phyloP scores from a whole-genome alignment of 1,140 invertebrate species.

The Ylistrum balloti region DNA sequence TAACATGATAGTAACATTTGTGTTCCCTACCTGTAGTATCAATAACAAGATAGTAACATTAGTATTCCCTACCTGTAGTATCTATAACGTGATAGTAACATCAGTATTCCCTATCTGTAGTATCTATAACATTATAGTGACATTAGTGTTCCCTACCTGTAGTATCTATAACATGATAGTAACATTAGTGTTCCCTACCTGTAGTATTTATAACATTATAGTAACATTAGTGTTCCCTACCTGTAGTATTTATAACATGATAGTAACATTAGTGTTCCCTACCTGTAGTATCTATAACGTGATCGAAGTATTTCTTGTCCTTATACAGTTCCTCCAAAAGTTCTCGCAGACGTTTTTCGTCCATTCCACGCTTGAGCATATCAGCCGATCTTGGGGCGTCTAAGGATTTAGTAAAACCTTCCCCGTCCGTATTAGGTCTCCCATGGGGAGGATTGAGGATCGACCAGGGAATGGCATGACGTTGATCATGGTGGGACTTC shows the following conservation, averaged over 20 bases:
- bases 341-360: constrained; percentile 58
- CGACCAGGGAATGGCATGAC: constrained; percentile 61
- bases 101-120: no score
- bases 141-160: no score
- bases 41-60: no score
- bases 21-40: no score
- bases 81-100: no score
- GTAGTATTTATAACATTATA: no score
- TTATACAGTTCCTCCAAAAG: constrained; percentile 67
- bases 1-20: no score
- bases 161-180: no score
- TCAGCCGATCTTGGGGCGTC: constrained; percentile 58
- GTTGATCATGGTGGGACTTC: constrained; percentile 35
- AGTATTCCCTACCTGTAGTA: no score
- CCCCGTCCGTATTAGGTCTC: constrained; percentile 45
- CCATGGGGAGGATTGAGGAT: constrained; percentile 42
- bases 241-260: constrained; percentile 59
- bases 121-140: no score
- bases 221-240: constrained; percentile 46
- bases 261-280: constrained; percentile 65
- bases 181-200: no score
- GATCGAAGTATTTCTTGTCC: constrained; percentile 70
- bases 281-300: constrained; percentile 62
- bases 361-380: constrained; percentile 49
- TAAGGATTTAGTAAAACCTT: background rate